These are phyloP conservation scores for Helostoma temminkii DNA, from an alignment of 2,797 vertebrate species.

Conservation along the genomic window DNA sequence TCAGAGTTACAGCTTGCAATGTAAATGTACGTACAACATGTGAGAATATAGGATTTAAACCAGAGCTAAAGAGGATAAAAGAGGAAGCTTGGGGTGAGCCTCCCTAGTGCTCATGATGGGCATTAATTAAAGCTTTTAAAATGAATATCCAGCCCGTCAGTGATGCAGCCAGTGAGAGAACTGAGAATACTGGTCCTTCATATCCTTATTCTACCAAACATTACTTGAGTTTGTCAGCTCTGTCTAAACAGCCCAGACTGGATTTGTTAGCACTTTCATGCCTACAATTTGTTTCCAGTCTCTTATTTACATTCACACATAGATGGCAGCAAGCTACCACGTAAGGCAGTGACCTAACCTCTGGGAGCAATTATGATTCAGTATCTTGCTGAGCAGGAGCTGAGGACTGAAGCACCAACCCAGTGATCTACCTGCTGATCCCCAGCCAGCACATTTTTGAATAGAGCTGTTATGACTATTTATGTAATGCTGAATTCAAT, in stretches of 20 bases:
- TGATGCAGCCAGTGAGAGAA: conserved; percentile 17
- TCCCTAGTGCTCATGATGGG: conserved; percentile 10
- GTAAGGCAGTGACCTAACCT: neutral
- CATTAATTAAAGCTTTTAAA: conserved; percentile 46
- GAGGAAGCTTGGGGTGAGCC: neutral
- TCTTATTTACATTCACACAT: neutral
- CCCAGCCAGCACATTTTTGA: neutral
- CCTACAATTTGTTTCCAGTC: neutral
- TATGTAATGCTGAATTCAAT: neutral
- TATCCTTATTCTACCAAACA: neutral
- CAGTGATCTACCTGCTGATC: neutral
- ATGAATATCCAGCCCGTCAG: no score
- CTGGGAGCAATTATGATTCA: neutral
- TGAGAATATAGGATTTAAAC: conserved; percentile 1
- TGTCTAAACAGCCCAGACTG: neutral
- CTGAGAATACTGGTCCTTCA: neutral
- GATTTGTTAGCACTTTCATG: neutral
- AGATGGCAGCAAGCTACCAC: neutral
- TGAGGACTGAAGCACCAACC: neutral
- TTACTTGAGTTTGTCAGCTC: neutral
- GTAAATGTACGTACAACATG: neutral
- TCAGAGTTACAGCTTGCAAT: neutral
- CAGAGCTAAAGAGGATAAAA: conserved; percentile 14
- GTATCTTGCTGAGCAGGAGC: neutral
- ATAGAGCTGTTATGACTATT: neutral